A percentile compares a stretch with the other conserved stretches of the same genome.
Conservation (phyloP, 1,140 invertebrate genomes). For the Helicoverpa zea region DNA sequence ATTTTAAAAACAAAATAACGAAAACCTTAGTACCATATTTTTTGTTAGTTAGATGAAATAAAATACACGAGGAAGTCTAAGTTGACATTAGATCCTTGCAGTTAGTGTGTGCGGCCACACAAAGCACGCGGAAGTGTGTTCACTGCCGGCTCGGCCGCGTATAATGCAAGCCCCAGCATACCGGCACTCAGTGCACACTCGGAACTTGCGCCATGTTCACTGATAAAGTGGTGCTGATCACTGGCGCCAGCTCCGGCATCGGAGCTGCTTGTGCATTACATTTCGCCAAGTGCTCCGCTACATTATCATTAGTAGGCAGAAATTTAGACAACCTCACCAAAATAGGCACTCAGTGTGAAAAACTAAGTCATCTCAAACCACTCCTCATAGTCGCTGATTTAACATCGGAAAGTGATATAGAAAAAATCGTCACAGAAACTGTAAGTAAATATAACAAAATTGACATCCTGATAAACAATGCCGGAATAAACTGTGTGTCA, state of each 20-base stretch:
- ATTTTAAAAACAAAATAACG: not conserved
- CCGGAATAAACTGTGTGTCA: constrained; percentile 89
- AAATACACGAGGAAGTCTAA: constrained; percentile 44
- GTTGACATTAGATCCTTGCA: constrained; percentile 31
- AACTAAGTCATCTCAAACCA: constrained; percentile 71
- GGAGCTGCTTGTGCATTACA: constrained; percentile 68
- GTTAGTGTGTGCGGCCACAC: constrained; percentile 49
- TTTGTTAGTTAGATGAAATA: constrained; percentile 25
- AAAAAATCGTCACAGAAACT: constrained; percentile 88
- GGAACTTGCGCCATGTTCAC: constrained; percentile 55
- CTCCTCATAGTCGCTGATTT: constrained; percentile 89
- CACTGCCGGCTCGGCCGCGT: constrained; percentile 15
- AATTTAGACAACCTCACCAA: constrained; percentile 68
- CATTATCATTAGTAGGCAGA: constrained; percentile 68
- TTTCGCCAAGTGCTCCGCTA: constrained; percentile 70
- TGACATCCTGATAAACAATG: constrained; percentile 92
- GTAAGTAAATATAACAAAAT: constrained; percentile 88
- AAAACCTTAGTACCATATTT: not conserved
- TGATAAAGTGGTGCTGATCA: constrained; percentile 76
- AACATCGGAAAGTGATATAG: constrained; percentile 88
- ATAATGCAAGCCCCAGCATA: constrained; percentile 34
- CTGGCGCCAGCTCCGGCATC: constrained; percentile 77
- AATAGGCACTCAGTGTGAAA: constrained; percentile 88
- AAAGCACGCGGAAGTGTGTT: constrained; percentile 44
- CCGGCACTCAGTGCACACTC: constrained; percentile 58